Conservation (phyloP, 2,113 vertebrate genomes). For the Podarcis muralis region DNA sequence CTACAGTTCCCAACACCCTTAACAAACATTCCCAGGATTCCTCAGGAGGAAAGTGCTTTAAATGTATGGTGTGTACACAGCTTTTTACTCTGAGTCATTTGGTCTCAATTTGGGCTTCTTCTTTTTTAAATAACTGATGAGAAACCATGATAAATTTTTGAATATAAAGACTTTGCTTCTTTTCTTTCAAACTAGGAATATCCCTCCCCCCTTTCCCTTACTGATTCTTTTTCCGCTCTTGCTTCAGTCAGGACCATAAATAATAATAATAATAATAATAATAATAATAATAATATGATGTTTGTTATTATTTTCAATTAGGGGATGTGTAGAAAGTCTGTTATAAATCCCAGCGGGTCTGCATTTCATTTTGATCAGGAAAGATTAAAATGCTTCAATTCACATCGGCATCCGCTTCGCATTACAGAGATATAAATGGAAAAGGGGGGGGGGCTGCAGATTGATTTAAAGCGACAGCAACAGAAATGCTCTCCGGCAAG, state of each 20-base stretch:
- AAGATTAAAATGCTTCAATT: constrained; percentile 36
- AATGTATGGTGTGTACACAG: too few species aligned
- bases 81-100: background rate
- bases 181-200: background rate
- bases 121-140: background rate
- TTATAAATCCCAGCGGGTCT: constrained; percentile 38
- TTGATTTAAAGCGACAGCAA: constrained; percentile 26
- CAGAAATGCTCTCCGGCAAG: background rate
- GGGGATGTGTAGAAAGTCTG: constrained; percentile 31
- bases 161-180: background rate
- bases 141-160: too few species aligned
- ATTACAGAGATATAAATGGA: constrained; percentile 33
- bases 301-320: constrained; percentile 40
- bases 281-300: constrained; percentile 11
- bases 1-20: too few species aligned
- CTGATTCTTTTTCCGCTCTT: background rate
- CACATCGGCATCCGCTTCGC: constrained; percentile 31
- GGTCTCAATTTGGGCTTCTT: background rate
- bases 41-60: too few species aligned
- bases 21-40: too few species aligned
- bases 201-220: background rate
- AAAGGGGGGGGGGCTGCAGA: background rate
- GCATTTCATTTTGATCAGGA: constrained; percentile 47
- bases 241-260: background rate
- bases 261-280: too few species aligned